Evolutionary conservation across 2,888 invertebrate species (phyloP).

Genomic region (Amiota communis): DNA sequence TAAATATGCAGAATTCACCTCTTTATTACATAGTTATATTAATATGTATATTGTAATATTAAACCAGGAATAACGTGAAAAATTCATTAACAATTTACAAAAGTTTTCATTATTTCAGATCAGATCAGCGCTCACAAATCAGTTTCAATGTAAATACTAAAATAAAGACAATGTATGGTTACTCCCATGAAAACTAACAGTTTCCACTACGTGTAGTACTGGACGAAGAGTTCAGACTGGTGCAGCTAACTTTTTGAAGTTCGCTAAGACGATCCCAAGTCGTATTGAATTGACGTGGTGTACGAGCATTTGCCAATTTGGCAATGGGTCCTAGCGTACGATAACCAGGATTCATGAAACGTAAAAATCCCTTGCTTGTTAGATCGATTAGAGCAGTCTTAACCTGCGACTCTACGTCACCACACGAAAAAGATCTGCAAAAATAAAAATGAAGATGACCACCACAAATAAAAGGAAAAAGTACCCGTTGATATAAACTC

Average conservation of each 20-base stretch:
- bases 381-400: conserved; percentile 65
- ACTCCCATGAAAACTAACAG: neutral
- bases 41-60: too few relatives aligned
- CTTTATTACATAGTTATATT: too few relatives aligned
- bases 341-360: conserved; percentile 62
- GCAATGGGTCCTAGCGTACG: conserved; percentile 71
- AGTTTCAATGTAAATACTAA: conserved; percentile 24
- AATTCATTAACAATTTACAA: too few relatives aligned
- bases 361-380: conserved; percentile 63
- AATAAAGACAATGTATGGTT: conserved; percentile 12
- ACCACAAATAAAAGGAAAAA: neutral
- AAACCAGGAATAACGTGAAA: too few relatives aligned
- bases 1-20: too few relatives aligned
- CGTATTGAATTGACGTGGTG: conserved; percentile 58
- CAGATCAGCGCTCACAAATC: conserved; percentile 31
- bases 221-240: conserved; percentile 41
- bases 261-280: conserved; percentile 67
- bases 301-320: conserved; percentile 65
- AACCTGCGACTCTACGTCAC: conserved; percentile 69
- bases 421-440: conserved; percentile 64
- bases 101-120: too few relatives aligned
- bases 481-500: conserved; percentile 38
- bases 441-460: neutral
- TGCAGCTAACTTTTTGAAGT: conserved; percentile 57
- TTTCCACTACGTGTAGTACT: conserved; percentile 19